phyloP scores from a whole-genome alignment of 2,797 vertebrate species.

The Syngnathus acus region DNA sequence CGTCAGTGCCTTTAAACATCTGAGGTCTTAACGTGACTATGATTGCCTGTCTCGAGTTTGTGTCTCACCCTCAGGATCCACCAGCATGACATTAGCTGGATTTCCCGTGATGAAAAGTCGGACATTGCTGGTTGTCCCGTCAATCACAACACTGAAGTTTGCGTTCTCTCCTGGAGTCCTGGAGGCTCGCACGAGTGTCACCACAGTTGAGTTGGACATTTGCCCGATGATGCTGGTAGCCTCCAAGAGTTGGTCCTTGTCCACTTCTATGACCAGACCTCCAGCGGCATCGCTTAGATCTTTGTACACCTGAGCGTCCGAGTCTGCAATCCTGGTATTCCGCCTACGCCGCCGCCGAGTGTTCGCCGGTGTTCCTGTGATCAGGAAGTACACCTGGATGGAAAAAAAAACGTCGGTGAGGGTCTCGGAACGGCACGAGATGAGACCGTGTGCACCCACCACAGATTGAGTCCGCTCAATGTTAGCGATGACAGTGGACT shows the following conservation, averaged over 20 bases:
- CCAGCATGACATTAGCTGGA: conserved; percentile 29
- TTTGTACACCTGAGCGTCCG: conserved; percentile 46
- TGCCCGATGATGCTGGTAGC: conserved; percentile 46
- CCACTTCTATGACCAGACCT: conserved; percentile 50
- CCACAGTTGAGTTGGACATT: conserved; percentile 47
- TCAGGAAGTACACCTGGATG: conserved; percentile 62
- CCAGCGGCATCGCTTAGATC: conserved; percentile 59
- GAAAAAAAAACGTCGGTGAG: background rate
- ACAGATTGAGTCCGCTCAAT: conserved; percentile 52
- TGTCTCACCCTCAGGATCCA: conserved; percentile 45
- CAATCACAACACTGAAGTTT: conserved; percentile 39
- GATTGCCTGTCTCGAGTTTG: background rate
- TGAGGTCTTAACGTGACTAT: background rate
- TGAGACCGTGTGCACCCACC: conserved; percentile 29
- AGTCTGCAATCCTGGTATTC: background rate
- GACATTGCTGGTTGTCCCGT: conserved; percentile 28
- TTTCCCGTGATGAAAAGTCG: conserved; percentile 45
- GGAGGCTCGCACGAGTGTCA: conserved; percentile 47
- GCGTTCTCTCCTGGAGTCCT: conserved; percentile 30
- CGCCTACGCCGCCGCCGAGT: conserved; percentile 1
- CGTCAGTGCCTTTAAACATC: too few relatives aligned
- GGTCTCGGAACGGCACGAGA: background rate
- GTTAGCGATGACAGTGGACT: conserved; percentile 44
- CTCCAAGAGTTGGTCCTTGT: conserved; percentile 32
- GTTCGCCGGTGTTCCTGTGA: conserved; percentile 29